Percentiles rank a stretch among this genome's conserved stretches.
phyloP scores from a whole-genome alignment of 23 tunicate genomes.

The Phallusia fumigata region DNA sequence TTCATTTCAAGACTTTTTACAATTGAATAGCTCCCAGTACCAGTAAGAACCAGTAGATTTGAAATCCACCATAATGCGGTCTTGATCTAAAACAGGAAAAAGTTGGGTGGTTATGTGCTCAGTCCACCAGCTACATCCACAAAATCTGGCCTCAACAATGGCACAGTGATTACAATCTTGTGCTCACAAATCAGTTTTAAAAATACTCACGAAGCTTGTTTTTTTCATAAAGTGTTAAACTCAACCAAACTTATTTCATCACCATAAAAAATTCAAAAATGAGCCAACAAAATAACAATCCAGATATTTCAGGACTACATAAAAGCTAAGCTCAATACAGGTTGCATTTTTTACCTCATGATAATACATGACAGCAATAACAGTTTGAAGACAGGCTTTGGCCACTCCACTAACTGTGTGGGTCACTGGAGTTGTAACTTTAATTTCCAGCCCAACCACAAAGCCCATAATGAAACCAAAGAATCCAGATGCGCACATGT shows the following conservation, averaged over 20 bases:
- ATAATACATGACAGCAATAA: constrained; percentile 81
- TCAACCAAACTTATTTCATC: too few species aligned
- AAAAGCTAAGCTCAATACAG: too few species aligned
- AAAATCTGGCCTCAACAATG: too few species aligned
- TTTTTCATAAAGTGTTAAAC: too few species aligned
- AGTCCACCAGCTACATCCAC: too few species aligned
- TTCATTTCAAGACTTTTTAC: constrained; percentile 96
- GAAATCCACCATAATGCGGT: constrained; percentile 94
- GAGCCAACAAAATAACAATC: too few species aligned
- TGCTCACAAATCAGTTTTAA: too few species aligned
- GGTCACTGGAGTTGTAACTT: constrained; percentile 93
- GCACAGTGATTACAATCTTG: too few species aligned
- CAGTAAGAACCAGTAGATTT: constrained; percentile 71
- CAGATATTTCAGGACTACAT: too few species aligned
- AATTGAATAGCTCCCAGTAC: constrained; percentile 88
- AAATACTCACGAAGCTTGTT: too few species aligned
- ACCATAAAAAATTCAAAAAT: too few species aligned
- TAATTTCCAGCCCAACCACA: constrained; percentile 93
- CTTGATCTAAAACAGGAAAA: constrained; percentile 40
- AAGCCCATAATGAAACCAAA: constrained; percentile 95
- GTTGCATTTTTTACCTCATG: constrained; percentile 28
- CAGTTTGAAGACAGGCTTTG: constrained; percentile 97
- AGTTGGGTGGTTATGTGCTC: neutral
- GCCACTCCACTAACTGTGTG: constrained; percentile 99
- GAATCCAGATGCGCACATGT: constrained; percentile 80